Evolutionary conservation across 2,113 vertebrate species (phyloP), one percentile per base, ranked within the genome.

Genomic region (Melanerpes aurifrons): DNA sequence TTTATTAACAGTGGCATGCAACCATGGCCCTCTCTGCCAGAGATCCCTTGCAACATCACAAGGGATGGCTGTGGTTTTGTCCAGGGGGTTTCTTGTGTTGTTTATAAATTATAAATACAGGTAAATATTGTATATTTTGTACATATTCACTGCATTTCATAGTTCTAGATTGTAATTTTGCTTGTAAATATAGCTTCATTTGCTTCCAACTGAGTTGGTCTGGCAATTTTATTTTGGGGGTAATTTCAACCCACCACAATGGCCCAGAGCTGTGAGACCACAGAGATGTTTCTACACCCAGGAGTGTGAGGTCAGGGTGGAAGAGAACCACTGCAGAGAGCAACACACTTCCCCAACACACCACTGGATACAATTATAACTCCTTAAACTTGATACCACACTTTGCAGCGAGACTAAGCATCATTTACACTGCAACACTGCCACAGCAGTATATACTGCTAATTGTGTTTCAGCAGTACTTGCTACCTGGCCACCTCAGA

Each of bases 391-490:
- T 64, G 86, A 94, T 77, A 89, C 89, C 89, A 67, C 1, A 1
- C 47, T 80, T 75, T 75, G 87, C 8, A 0, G 79, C 2, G 15
- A 90, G 71, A 68, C 75, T 75, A 68, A 93, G 92, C 92, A 91
- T 76, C 87, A 69, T 82, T 93, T 93, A 91, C 85, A 91, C 84
- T 48, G 89, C 78, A 92, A 63, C 82, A 85, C 86, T 64, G 90
- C 61, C 92, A 92, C 61, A 84, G 68, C 2, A 1, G 89, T 85
- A 91, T 82, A 90, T 57, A 79, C 87, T 31, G 82, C 89, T 94
- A 94, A 86, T 86, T 92, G 87, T 67, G 78, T 80, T 87, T 89
- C 92, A 94, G 89, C n/a, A 7, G 64, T 59, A 92, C 0, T 29
- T 50, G 72, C 77, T 81, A 88, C 86, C 90, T 75, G 67, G 93